Evolutionary conservation across 2,888 invertebrate species (phyloP).

Genomic region (Dolomedes plantarius): DNA sequence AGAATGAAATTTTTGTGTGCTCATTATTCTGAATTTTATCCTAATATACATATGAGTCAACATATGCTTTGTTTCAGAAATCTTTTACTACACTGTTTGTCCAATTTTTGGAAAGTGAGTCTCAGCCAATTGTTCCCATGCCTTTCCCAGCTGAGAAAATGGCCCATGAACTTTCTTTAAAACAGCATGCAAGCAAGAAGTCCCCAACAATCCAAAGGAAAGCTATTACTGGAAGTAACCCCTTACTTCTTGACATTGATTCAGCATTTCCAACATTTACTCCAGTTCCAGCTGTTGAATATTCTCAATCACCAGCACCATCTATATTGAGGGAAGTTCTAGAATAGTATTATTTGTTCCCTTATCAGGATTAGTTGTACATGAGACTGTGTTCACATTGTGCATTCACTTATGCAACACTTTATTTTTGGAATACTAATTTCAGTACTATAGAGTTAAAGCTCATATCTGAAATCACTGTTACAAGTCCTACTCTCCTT

Average conservation of each 20-base stretch:
- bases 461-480: too few species aligned
- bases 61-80: slow-evolving; percentile 43
- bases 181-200: slow-evolving; percentile 18
- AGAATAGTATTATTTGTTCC: neutral
- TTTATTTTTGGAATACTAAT: too few species aligned
- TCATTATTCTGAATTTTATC: too few species aligned
- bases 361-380: too few species aligned
- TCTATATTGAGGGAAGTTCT: slow-evolving; percentile 56
- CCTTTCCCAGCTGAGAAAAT: slow-evolving; percentile 63
- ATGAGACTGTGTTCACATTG: too few species aligned
- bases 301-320: slow-evolving; percentile 44
- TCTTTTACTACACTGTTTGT: slow-evolving; percentile 79
- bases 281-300: slow-evolving; percentile 66
- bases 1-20: too few species aligned
- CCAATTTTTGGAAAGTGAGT: slow-evolving; percentile 89
- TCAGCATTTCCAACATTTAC: slow-evolving; percentile 73
- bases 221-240: slow-evolving; percentile 4
- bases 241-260: slow-evolving; percentile 55
- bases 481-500: too few species aligned
- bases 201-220: neutral
- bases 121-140: slow-evolving; percentile 80
- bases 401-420: too few species aligned
- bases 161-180: slow-evolving; percentile 35
- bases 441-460: too few species aligned
- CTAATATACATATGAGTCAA: too few species aligned